phyloP scores from a whole-genome alignment of 2,888 invertebrate genomes.

The Melanargia galathea region DNA sequence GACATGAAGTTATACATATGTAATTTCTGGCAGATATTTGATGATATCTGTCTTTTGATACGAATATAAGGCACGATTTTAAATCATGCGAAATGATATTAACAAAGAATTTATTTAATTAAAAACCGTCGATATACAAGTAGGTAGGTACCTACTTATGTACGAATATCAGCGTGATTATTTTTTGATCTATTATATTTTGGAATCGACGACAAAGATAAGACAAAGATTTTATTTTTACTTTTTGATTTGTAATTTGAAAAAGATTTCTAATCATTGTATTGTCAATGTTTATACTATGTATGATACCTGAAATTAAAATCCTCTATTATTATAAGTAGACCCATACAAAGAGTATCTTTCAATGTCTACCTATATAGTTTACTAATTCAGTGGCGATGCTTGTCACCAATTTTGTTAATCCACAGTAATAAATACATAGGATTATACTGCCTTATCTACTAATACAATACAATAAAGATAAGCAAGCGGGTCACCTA shows the following conservation, averaged over 20 bases:
- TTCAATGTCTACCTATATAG: neutral
- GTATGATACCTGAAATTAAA: too few relatives aligned
- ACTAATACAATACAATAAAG: neutral
- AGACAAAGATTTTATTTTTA: too few relatives aligned
- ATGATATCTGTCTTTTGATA: neutral
- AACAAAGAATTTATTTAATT: neutral
- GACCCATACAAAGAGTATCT: too few relatives aligned
- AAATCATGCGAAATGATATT: conserved; percentile 10
- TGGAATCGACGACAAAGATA: conserved; percentile 1
- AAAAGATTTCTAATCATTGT: too few relatives aligned
- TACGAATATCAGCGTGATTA: neutral
- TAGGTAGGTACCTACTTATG: neutral
- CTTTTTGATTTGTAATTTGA: too few relatives aligned
- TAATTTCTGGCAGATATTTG: conserved; percentile 14
- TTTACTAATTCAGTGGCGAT: neutral
- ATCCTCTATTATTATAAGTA: too few relatives aligned
- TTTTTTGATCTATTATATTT: conserved; percentile 9
- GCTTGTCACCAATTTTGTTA: neutral
- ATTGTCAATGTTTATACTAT: too few relatives aligned
- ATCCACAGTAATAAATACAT: neutral
- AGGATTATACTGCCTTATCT: neutral
- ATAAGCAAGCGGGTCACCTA: too few relatives aligned
- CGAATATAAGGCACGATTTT: conserved; percentile 1
- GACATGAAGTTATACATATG: neutral
- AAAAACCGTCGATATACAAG: neutral